phyloP scores from a whole-genome alignment of 2,113 vertebrate species.

The Caracal caracal region DNA sequence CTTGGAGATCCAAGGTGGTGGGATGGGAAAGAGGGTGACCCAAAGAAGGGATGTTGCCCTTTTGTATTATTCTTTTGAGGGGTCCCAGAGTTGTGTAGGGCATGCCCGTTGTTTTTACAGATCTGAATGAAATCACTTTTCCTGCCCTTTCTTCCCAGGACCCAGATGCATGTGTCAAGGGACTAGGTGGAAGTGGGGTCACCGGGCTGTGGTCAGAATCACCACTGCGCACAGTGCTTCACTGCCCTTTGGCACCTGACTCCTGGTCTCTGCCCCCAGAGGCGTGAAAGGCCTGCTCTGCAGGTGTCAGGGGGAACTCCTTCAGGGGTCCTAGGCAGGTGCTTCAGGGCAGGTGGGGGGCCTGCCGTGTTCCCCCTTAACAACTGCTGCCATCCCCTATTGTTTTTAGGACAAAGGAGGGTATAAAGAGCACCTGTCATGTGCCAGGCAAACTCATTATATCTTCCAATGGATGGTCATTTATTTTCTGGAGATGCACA shows the following conservation, averaged over 20 bases:
- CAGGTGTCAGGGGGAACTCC: accelerated
- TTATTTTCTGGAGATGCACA: accelerated
- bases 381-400: background rate
- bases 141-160: background rate
- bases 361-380: background rate
- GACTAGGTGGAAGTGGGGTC: background rate
- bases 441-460: background rate
- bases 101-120: background rate
- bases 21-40: background rate
- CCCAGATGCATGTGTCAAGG: accelerated
- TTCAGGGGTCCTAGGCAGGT: too few relatives aligned
- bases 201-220: background rate
- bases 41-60: background rate
- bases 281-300: accelerated
- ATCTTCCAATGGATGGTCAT: background rate
- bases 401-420: background rate
- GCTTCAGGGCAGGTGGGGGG: accelerated
- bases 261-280: accelerated
- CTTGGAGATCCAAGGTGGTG: background rate
- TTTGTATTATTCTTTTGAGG: accelerated
- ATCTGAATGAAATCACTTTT: accelerated
- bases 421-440: accelerated
- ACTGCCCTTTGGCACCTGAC: background rate
- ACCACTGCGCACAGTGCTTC: accelerated
- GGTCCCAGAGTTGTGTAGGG: too few relatives aligned